Conservation (phyloP, 2,797 vertebrate genomes). For the Paratrypauchen microcephalus region DNA sequence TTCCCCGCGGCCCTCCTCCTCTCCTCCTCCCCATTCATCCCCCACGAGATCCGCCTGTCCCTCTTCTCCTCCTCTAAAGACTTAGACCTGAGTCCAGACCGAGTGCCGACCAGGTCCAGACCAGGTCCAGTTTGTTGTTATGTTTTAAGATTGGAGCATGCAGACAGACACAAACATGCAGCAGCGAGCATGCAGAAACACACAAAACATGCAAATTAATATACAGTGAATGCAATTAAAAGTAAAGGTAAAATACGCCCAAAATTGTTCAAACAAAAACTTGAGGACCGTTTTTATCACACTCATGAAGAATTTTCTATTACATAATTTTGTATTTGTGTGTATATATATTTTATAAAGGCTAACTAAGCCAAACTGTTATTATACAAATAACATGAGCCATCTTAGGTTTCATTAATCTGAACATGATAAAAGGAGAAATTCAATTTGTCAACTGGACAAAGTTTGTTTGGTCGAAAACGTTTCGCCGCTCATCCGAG, state of each 20-base stretch:
- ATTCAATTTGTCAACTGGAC: too few species aligned
- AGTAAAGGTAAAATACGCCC: not conserved
- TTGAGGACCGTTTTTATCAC: not conserved
- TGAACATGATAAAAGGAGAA: too few species aligned
- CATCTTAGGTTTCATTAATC: not conserved
- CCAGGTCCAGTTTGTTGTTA: not conserved
- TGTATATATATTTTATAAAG: not conserved
- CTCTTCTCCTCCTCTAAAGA: conserved; percentile 81
- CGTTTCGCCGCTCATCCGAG: too few species aligned
- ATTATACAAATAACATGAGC: not conserved
- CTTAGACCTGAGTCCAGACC: conserved; percentile 64
- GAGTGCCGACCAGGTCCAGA: conserved; percentile 39
- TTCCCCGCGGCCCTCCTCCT: conserved; percentile 64
- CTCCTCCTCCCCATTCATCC: conserved; percentile 70
- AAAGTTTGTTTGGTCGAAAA: too few species aligned
- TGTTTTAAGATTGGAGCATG: conserved; percentile 21
- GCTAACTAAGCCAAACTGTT: not conserved
- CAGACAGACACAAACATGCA: conserved; percentile 50
- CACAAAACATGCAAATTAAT: conserved; percentile 55
- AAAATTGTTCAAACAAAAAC: too few species aligned
- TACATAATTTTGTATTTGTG: not conserved
- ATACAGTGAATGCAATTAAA: not conserved
- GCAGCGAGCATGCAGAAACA: conserved; percentile 58
- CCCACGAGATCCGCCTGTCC: conserved; percentile 76
- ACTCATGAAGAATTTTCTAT: not conserved